Evolutionary conservation across 2,797 vertebrate genomes (phyloP), one percentile per base, ranked within the genome.

Genomic region (Coracias cyanogaster): DNA sequence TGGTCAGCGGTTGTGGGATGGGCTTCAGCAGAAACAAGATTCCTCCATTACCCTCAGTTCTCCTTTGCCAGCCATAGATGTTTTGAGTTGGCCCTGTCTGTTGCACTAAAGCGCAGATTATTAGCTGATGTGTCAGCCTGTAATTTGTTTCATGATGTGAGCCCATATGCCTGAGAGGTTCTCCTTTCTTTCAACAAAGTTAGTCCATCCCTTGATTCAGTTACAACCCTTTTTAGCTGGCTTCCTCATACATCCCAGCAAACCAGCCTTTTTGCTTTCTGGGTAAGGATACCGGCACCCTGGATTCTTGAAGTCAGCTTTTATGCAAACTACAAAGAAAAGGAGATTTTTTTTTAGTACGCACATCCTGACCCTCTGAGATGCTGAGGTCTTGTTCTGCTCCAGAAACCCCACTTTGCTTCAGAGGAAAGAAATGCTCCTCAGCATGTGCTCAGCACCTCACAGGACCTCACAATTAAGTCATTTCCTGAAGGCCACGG

Each of bases 41-140:
- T 91, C 62, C 72, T 3, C 8, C 58, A 45, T 91, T 72, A 55
- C 80, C 83, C 39, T 73, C 66, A 10, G 72, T 62, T 93, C 49
- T 45, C 39, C 46, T 93, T 72, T 65, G 46, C 49, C 73, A 82
- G 69, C 45, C 80, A 57, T 85, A 82, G 72, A 81, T 72, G 65
- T 65, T 96, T 91, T 81, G 94, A 94, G 79, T 67, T 94, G 69
- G 79, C 88, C 87, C 82, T 94, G 93, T 37, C 72, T 60, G 16
- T 33, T 70, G 82, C 76, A 92, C 64, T 49, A 22, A 78, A 71
- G 66, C 0, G 0, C 22, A 35, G 65, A 87, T 81, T 90, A 90
- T 91, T 86, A 91, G 85, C 3, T 1, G 7, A 29, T 45, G 46
- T 79, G 89, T 94, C 94, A 94, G 89, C 85, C 93, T 90, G 79